Conservation (phyloP, 2,888 invertebrate species). For the Caenorhabditis sp. region DNA sequence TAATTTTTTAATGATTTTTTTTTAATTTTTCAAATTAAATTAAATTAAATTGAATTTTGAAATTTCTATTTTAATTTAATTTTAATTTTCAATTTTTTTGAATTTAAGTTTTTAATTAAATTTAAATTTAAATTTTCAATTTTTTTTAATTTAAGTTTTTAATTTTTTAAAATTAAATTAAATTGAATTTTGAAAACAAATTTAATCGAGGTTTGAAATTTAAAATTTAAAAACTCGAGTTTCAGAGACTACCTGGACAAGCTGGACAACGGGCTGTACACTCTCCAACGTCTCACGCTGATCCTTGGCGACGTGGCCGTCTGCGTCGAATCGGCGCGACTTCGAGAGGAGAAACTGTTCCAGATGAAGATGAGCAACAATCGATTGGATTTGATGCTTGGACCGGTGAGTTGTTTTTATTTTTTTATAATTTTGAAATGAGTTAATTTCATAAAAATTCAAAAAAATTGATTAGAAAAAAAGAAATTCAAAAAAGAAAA, state of each 20-base stretch:
- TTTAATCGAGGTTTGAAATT: constrained; percentile 4
- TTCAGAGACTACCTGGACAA: constrained; percentile 86
- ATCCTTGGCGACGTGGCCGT: constrained; percentile 86
- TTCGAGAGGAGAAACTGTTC: constrained; percentile 75
- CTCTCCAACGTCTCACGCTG: constrained; percentile 93
- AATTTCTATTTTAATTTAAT: too few species aligned
- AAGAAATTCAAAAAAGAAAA: too few species aligned
- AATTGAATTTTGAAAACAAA: too few species aligned
- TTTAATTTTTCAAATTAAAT: not conserved
- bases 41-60: too few species aligned
- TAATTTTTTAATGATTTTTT: not conserved
- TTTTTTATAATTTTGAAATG: constrained; percentile 10
- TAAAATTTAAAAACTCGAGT: not conserved
- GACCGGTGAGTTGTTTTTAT: constrained; percentile 75
- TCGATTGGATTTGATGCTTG: constrained; percentile 68
- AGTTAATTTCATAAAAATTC: not conserved
- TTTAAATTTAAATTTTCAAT: not conserved
- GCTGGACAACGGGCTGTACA: constrained; percentile 95
- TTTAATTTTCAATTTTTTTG: not conserved
- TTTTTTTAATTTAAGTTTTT: not conserved
- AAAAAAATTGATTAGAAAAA: not conserved
- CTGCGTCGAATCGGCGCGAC: constrained; percentile 79
- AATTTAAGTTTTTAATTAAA: not conserved
- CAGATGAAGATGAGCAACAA: constrained; percentile 77
- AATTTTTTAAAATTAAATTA: not conserved